phyloP scores from a whole-genome alignment of 2,797 vertebrate species.

The Myotis daubentonii region DNA sequence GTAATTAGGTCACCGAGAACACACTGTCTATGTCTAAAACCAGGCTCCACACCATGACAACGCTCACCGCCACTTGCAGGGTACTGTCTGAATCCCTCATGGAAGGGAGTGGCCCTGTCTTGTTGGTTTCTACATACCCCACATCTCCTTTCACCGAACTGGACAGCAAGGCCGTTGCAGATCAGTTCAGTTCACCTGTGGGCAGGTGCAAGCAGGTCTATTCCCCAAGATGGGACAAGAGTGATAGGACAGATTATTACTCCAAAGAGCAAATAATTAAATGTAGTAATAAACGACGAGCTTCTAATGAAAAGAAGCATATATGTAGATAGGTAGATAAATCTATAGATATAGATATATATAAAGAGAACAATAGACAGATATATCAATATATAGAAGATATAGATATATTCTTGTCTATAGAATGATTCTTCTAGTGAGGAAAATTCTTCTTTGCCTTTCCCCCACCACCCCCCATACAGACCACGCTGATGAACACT shows the following conservation, averaged over 20 bases:
- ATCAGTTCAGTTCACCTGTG: not conserved
- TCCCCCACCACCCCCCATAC: not conserved
- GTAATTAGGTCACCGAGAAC: not conserved
- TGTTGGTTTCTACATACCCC: not conserved
- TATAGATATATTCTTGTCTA: not conserved
- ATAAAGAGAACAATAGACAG: no score
- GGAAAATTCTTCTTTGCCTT: not conserved
- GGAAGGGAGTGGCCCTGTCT: not conserved
- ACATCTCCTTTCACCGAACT: not conserved
- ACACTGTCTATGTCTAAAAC: not conserved
- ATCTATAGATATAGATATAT: no score
- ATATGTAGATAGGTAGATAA: not conserved
- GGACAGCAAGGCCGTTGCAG: fast-evolving
- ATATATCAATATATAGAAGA: no score
- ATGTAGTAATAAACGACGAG: not conserved
- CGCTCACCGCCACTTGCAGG: not conserved
- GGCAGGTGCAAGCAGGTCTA: not conserved
- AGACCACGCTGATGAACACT: not conserved
- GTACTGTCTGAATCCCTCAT: not conserved
- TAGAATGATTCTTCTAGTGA: not conserved
- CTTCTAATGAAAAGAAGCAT: not conserved
- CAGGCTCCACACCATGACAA: not conserved
- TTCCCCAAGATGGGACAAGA: not conserved
- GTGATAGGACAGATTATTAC: not conserved
- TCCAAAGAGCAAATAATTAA: conserved; percentile 5